These are phyloP conservation scores for Pandemis heparana DNA, from an alignment of 2,888 invertebrate species.

Conservation along the genomic window DNA sequence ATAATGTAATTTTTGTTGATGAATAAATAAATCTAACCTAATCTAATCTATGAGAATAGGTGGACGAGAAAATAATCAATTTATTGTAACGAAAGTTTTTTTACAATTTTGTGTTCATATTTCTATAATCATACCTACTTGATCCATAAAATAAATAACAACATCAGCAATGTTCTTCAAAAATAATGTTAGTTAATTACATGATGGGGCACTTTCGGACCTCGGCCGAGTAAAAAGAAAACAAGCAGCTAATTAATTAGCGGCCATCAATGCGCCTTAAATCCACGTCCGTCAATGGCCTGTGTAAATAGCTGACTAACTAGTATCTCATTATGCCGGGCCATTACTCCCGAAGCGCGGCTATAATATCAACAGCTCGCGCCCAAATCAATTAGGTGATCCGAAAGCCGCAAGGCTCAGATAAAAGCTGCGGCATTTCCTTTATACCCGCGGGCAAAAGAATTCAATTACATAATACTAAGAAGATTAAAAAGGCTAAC, in stretches of 20 bases:
- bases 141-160: not conserved
- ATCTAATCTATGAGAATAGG: no score
- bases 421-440: conserved; percentile 77
- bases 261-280: conserved; percentile 28
- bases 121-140: not conserved
- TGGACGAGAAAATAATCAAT: not conserved
- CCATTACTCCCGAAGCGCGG: conserved; percentile 28
- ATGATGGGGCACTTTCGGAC: conserved; percentile 13
- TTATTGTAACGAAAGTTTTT: not conserved
- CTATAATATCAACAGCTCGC: conserved; percentile 57
- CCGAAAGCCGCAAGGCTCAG: conserved; percentile 68
- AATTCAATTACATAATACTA: conserved; percentile 82
- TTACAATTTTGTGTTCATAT: not conserved
- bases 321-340: conserved; percentile 38
- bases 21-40: no score
- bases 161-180: not conserved
- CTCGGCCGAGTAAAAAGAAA: conserved; percentile 17
- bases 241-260: conserved; percentile 37
- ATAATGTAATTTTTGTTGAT: no score
- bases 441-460: conserved; percentile 80
- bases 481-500: conserved; percentile 80
- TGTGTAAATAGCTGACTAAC: conserved; percentile 40
- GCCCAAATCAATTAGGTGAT: conserved; percentile 75
- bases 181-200: conserved; percentile 27
- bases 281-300: conserved; percentile 37